Evolutionary conservation across 1,140 invertebrate species (phyloP).

Genomic region (Contarinia nasturtii): DNA sequence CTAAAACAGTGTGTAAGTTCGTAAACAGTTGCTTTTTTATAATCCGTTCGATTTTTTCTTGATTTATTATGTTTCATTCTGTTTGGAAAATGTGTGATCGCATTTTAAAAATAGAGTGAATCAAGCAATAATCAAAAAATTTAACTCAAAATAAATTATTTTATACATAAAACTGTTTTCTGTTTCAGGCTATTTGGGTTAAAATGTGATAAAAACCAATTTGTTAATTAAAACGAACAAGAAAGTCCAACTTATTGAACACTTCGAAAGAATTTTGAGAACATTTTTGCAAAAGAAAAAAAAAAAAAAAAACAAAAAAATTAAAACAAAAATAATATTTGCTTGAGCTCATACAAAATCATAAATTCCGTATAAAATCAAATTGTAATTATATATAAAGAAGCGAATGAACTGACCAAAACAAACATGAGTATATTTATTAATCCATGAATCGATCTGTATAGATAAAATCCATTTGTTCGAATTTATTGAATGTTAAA

Average conservation of each 20-base stretch:
- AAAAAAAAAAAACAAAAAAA: not conserved
- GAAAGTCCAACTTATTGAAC: not conserved
- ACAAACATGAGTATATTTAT: not conserved
- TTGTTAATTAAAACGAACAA: not conserved
- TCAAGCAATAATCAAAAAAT: not conserved
- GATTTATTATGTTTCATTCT: conserved; percentile 1
- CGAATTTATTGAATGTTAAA: no score
- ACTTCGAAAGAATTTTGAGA: not conserved
- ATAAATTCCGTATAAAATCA: no score
- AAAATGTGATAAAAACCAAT: not conserved
- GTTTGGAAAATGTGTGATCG: no score
- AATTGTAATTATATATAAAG: no score
- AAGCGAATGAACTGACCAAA: no score
- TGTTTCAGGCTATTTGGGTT: conserved; percentile 1
- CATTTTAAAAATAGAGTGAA: no score
- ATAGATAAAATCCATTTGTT: not conserved
- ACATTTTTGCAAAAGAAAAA: not conserved
- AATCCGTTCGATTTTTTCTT: no score
- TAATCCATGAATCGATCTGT: not conserved
- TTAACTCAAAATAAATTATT: conserved; percentile 5
- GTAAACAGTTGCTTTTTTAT: no score
- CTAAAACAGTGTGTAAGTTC: no score
- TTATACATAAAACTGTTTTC: conserved; percentile 1
- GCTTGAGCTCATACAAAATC: no score
- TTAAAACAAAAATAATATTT: no score